Base-by-base conservation (phyloP, 2,888 invertebrate genomes). In the Acheta domesticus region DNA sequence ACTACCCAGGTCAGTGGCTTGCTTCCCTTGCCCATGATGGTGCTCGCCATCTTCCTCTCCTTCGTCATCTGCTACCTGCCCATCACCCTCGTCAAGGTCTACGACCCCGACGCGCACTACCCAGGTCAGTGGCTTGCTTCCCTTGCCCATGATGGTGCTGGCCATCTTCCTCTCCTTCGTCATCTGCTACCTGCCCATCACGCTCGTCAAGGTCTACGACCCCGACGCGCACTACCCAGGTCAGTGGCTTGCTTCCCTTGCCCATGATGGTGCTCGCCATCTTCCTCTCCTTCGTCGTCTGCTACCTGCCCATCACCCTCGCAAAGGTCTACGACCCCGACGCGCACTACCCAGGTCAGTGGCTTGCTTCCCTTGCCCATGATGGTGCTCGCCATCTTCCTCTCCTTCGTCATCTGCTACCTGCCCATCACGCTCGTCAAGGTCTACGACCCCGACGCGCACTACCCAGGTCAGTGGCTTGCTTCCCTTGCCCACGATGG, bases 251-350 rank as follows among this genome's bases (percentile, higher is more conserved):
- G n/a, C n/a, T n/a, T n/a, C n/a, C n/a, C n/a, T n/a, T n/a, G n/a
- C n/a, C 96, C 1, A 93, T 93, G 84, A 97, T 97, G 97, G 96
- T 97, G 78, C 89, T 96, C 85, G 96, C 94, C 76, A 97, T 97
- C 84, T 97, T 97, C 87, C 88, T 96, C 62, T 95, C 96, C 36
- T 97, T 97, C 85, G 91, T 96, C 83, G 90, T 94, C 50, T 97
- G 97, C 85, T 97, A 97, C 86, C 88, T 97, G 81, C 97, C 97
- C 0, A 95, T 97, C 83, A 97, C 97, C 0, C 90, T 97, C 79
- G 95, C 96, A 76, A 97, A 97, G 87, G 92, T 96, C 81, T 93
- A 93, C 85, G 91, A 92, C 82, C 91, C 91, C 80, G 89, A 91
- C 81, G 91, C 92, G 5, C 90, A 92, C 77, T 84, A 82, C 80